Base-by-base conservation (phyloP, 1,140 invertebrate genomes). In the Anastrepha obliqua region DNA sequence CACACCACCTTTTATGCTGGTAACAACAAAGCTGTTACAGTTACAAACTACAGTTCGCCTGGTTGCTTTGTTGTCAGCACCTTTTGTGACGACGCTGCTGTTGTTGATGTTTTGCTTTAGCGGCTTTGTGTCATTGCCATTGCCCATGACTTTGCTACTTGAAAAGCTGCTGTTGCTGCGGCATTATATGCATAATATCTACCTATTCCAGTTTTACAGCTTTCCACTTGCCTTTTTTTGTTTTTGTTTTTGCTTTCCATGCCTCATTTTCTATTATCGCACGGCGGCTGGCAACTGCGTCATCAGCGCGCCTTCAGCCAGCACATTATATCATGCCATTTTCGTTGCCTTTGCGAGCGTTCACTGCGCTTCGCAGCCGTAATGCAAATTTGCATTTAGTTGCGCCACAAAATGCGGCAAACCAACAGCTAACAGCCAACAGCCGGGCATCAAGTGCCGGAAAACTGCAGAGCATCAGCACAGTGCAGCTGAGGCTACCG, bases 21-120 rank as follows among this genome's bases (percentile, higher is more conserved):
- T 29, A 51, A 81, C n/a, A 81, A 11, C 51, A 81, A 81, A 81
- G 74, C 47, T 81, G 74, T 81, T 81, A 81, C 74, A 81, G 74
- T 55, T 55, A 81, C 17, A 17, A 42, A 13, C 11, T 74, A n/a
- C 44, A 55, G 74, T 55, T 2, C 8, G 70, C 70, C 60, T 62
- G 8, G 70, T 20, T 81, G n/a, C n/a, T 55, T 20, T 55, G 74
- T 55, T 55, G n/a, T n/a, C 42, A 17, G 42, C 39, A 81, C 17
- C 74, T 81, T 81, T 81, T 81, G n/a, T 81, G 74, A 8, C 20
- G 8, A 20, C 17, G 74, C 47, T 55, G 67, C 15, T n/a, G 42
- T 17, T 81, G 74, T 17, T 51, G 70, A 11, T 51, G 6, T 55
- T 6, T 55, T 55, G 51, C 11, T 55, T 55, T 55, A 55, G 42